Conservation (phyloP, 2,797 vertebrate species). For the Spinus pinus region DNA sequence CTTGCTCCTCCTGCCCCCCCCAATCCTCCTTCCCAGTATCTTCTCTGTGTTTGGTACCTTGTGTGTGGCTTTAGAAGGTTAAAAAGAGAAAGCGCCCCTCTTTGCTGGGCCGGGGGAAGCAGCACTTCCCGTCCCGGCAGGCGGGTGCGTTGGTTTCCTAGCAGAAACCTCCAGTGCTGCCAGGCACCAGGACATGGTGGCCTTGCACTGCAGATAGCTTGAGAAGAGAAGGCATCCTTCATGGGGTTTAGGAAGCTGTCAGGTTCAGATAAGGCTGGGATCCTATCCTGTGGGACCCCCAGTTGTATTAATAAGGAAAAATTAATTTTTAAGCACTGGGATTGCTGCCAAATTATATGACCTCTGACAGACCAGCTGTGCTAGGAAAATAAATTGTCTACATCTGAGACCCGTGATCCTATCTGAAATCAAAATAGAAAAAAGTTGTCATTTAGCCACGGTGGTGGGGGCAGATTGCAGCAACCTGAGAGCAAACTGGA, state of each 20-base stretch:
- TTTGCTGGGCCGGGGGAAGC: not conserved
- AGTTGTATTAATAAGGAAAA: slow-evolving; percentile 84
- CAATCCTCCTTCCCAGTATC: not conserved
- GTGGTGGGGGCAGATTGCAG: slow-evolving; percentile 1
- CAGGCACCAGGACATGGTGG: slow-evolving; percentile 63
- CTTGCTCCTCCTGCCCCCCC: not conserved
- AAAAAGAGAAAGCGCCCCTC: not conserved
- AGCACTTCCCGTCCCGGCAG: not conserved
- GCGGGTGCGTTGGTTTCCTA: slow-evolving; percentile 6
- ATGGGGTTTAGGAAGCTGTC: slow-evolving; percentile 80
- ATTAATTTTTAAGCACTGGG: slow-evolving; percentile 86
- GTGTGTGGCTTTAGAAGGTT: not conserved
- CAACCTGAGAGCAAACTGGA: slow-evolving; percentile 32
- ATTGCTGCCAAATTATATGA: slow-evolving; percentile 82
- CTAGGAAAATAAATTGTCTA: slow-evolving; percentile 78
- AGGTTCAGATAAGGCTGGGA: slow-evolving; percentile 82
- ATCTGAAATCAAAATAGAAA: slow-evolving; percentile 61
- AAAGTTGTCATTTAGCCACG: slow-evolving; percentile 32
- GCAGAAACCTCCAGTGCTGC: not conserved
- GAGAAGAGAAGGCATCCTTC: slow-evolving; percentile 74
- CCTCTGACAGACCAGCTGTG: slow-evolving; percentile 82
- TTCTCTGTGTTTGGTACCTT: not conserved
- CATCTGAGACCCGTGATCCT: slow-evolving; percentile 71
- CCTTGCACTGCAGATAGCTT: slow-evolving; percentile 61
- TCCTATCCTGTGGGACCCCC: slow-evolving; percentile 77